These are phyloP conservation scores for Catharus bicknelli DNA, from an alignment of 2,113 vertebrate species.

Conservation along the genomic window DNA sequence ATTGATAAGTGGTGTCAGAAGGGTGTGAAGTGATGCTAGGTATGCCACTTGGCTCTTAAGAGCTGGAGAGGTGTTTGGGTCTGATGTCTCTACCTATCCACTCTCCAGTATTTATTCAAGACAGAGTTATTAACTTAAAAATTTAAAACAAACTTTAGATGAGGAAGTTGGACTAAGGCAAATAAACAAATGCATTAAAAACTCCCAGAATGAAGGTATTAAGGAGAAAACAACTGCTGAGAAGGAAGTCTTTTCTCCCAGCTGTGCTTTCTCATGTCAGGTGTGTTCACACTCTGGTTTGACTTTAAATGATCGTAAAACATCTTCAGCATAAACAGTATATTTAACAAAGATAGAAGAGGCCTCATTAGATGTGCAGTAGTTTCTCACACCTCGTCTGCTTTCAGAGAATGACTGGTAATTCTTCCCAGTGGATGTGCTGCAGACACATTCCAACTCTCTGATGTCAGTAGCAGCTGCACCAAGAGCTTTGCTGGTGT, in stretches of 20 bases:
- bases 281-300: conserved; percentile 37
- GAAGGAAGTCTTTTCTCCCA: conserved; percentile 13
- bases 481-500: neutral
- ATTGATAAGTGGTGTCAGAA: neutral
- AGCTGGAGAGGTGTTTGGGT: neutral
- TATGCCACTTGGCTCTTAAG: neutral
- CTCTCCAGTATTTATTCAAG: neutral
- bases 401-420: conserved; percentile 22
- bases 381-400: conserved; percentile 50
- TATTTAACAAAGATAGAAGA: conserved; percentile 40
- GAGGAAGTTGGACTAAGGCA: neutral
- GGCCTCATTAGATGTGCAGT: conserved; percentile 15
- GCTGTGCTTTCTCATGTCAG: conserved; percentile 44
- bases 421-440: neutral
- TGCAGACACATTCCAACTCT: conserved; percentile 49
- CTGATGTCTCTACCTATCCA: neutral
- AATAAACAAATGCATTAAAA: conserved; percentile 28
- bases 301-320: conserved; percentile 11
- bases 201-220: neutral
- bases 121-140: neutral
- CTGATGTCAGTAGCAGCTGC: neutral
- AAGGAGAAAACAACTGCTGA: neutral
- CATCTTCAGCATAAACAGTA: conserved; percentile 39
- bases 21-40: neutral
- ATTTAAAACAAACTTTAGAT: conserved; percentile 16